Percentiles rank a stretch among this genome's conserved stretches.
Conservation (phyloP, 2,888 invertebrate species). For the Thelaira solivaga region DNA sequence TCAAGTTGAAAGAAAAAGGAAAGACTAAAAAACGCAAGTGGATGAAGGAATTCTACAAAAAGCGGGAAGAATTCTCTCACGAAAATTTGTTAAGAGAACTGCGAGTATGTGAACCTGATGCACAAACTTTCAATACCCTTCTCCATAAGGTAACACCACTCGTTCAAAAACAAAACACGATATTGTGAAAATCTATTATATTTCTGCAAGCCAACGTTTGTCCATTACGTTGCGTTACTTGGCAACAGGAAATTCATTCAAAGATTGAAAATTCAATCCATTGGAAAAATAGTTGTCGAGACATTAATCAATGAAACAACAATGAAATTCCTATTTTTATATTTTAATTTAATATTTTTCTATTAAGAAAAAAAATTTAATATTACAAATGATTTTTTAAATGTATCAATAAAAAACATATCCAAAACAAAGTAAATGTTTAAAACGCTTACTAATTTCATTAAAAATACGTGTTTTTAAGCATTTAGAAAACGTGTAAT, state of each 20-base stretch:
- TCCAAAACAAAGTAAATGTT: too few species aligned
- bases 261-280: not conserved
- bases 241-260: not conserved
- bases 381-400: conserved; percentile 3
- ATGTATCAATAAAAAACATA: not conserved
- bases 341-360: conserved; percentile 7
- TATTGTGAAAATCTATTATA: not conserved
- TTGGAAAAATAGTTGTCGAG: not conserved
- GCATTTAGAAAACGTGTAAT: not conserved
- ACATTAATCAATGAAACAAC: not conserved
- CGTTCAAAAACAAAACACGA: not conserved
- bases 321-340: too few species aligned
- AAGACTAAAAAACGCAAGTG: not conserved
- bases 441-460: conserved; percentile 43
- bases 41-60: not conserved
- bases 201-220: not conserved
- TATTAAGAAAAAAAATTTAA: conserved; percentile 8
- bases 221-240: not conserved
- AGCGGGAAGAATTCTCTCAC: not conserved
- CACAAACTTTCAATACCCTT: too few species aligned
- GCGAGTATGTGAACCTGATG: too few species aligned
- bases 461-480: conserved; percentile 21
- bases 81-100: not conserved
- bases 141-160: not conserved
- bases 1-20: too few species aligned